Base-by-base conservation (phyloP, 2,797 vertebrate species). In the Diplodus sargus region DNA sequence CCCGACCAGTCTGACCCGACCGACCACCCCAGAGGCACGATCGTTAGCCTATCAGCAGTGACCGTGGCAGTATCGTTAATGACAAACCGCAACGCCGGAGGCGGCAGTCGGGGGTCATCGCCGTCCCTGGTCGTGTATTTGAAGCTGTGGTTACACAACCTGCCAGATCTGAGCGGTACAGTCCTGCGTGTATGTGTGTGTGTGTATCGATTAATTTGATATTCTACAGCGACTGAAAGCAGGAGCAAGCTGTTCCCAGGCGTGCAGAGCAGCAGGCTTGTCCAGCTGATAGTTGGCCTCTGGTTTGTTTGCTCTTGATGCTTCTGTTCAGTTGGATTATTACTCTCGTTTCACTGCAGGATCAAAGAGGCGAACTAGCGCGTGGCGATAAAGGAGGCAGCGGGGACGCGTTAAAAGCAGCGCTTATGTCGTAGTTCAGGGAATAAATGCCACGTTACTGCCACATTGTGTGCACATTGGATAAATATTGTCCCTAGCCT, bases 31-130 rank as follows among this genome's bases (percentile, higher is more conserved):
- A 0, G 7, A 67, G 90, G 82, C 74, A 48, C 79, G 78, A 92
- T 93, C 90, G 83, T 89, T 93, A 91, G 70, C 76, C 76, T 77
- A 84, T 91, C 86, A 72, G 60, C 87, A 86, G 70, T 91, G 90
- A 92, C 90, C 78, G 85, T 88, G 81, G 88, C 78, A 60, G 56
- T 77, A 91, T 91, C 72, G 5, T 81, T 91, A 90, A 83, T 91
- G 90, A 91, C 88, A 86, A 81, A 84, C 59, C 25, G 67, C 48
- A 5, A 43, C 0, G 88, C 89, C 77, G 18, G 69, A 78, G 90
- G 91, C 79, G 2, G 68, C 10, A 14, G 43, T 87, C 23, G 51
- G 70, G 70, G 78, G 87, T 87, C 87, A 82, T 76, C 23, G 0
- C 62, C 82, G 68, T 74, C 73, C 0, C 61, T 75, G 66, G 52